phyloP scores from a whole-genome alignment of 2,888 invertebrate species.

The Saturnia japonica region DNA sequence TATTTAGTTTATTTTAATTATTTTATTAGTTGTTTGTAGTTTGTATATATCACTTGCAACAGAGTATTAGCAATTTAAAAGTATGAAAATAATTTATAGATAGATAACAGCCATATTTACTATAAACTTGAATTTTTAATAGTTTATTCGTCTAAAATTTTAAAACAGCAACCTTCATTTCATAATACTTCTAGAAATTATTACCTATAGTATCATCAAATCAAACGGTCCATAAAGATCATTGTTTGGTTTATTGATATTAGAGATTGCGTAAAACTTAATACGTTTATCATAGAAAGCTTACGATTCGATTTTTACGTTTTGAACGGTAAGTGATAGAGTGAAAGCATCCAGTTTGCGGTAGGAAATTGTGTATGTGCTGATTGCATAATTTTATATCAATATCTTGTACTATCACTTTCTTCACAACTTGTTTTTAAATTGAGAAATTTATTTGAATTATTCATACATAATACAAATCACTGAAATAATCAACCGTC shows the following conservation, averaged over 20 bases:
- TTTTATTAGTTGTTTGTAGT: no score
- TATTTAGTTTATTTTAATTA: no score
- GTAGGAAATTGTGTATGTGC: conserved; percentile 45
- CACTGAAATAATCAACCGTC: no score
- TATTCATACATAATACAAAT: neutral
- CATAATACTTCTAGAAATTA: neutral
- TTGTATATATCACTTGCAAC: no score
- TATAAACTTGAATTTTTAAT: neutral
- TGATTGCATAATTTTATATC: conserved; percentile 56
- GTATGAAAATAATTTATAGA: no score
- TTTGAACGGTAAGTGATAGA: conserved; percentile 25
- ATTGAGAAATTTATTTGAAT: neutral
- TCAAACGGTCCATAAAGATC: neutral
- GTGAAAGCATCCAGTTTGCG: conserved; percentile 50
- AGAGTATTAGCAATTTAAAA: no score
- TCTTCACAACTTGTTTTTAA: conserved; percentile 43
- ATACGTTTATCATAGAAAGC: conserved; percentile 16
- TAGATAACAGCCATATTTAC: no score
- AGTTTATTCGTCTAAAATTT: neutral
- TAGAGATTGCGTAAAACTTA: neutral
- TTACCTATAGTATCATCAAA: no score
- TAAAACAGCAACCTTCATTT: neutral
- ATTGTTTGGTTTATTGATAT: neutral
- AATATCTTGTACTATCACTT: conserved; percentile 53
- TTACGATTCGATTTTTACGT: conserved; percentile 12